Conservation (phyloP, 2,888 invertebrate species). For the Invenusta paracnida region DNA sequence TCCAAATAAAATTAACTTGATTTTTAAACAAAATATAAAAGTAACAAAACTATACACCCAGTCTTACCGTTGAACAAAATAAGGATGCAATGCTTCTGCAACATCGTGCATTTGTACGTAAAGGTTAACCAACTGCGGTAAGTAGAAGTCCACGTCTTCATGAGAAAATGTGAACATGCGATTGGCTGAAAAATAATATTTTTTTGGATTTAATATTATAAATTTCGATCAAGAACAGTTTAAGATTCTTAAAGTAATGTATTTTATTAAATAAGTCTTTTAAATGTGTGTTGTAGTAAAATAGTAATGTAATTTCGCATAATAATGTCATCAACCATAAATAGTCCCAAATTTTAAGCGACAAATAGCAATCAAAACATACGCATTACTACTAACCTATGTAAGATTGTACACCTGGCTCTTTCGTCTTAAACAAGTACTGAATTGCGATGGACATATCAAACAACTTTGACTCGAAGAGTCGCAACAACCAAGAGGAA, state of each 20-base stretch:
- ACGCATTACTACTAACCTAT: slow-evolving; percentile 67
- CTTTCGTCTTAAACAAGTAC: slow-evolving; percentile 94
- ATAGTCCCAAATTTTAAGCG: too few relatives aligned
- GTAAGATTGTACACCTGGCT: slow-evolving; percentile 92
- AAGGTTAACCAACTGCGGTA: slow-evolving; percentile 95
- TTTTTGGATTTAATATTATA: too few relatives aligned
- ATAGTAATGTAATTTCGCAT: not conserved
- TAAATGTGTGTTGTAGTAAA: not conserved
- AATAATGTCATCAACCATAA: not conserved
- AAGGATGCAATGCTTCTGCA: slow-evolving; percentile 83
- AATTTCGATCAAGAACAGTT: too few relatives aligned
- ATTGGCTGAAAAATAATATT: too few relatives aligned
- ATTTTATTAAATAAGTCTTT: too few relatives aligned
- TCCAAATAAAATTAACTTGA: too few relatives aligned
- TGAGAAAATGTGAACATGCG: slow-evolving; percentile 89
- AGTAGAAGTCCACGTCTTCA: slow-evolving; percentile 88
- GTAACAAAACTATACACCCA: too few relatives aligned
- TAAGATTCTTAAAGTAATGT: too few relatives aligned
- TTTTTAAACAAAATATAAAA: too few relatives aligned
- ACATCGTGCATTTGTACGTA: slow-evolving; percentile 95
- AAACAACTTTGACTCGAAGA: slow-evolving; percentile 94
- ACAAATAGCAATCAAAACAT: not conserved
- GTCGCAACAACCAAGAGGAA: slow-evolving; percentile 69
- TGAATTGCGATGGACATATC: slow-evolving; percentile 97
- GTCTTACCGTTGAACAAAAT: slow-evolving; percentile 64